Conservation (phyloP, 1,140 invertebrate species). For the Fopius arisanus region DNA sequence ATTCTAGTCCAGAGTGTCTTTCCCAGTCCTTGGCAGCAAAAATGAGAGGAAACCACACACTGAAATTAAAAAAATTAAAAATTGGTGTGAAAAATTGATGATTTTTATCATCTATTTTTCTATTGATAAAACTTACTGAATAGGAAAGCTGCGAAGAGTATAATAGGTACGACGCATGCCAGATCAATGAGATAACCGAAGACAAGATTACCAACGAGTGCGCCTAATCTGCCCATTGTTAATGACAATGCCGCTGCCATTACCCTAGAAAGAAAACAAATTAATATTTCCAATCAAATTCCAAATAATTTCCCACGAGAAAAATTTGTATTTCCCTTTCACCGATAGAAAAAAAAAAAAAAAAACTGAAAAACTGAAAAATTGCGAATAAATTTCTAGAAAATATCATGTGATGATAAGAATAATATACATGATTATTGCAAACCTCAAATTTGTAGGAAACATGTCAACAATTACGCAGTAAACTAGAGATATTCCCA, state of each 20-base stretch:
- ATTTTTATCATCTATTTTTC: too few relatives aligned
- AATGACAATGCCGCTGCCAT: constrained; percentile 79
- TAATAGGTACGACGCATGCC: constrained; percentile 75
- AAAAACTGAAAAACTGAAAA: constrained; percentile 13
- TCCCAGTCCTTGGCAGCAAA: constrained; percentile 73
- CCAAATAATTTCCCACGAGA: too few relatives aligned
- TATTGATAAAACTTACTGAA: constrained; percentile 71
- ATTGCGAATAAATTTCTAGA: not conserved
- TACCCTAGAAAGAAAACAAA: constrained; percentile 60
- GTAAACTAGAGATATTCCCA: constrained; percentile 78
- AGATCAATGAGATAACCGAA: constrained; percentile 63
- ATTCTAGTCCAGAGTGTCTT: constrained; percentile 71
- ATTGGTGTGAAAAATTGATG: too few relatives aligned
- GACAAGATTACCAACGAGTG: constrained; percentile 69
- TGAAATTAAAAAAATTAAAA: constrained; percentile 47
- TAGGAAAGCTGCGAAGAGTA: constrained; percentile 73
- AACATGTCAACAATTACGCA: constrained; percentile 80
- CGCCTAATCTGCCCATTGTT: constrained; percentile 76
- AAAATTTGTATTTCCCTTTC: too few relatives aligned
- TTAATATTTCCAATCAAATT: too few relatives aligned
- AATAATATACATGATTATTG: too few relatives aligned
- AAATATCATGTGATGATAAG: too few relatives aligned
- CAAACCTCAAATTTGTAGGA: constrained; percentile 79
- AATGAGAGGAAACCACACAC: constrained; percentile 73
- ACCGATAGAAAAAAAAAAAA: too few relatives aligned